Evolutionary conservation across 2,113 vertebrate species (phyloP), one percentile per base, ranked within the genome.

Genomic region (Psettodes erumei): DNA sequence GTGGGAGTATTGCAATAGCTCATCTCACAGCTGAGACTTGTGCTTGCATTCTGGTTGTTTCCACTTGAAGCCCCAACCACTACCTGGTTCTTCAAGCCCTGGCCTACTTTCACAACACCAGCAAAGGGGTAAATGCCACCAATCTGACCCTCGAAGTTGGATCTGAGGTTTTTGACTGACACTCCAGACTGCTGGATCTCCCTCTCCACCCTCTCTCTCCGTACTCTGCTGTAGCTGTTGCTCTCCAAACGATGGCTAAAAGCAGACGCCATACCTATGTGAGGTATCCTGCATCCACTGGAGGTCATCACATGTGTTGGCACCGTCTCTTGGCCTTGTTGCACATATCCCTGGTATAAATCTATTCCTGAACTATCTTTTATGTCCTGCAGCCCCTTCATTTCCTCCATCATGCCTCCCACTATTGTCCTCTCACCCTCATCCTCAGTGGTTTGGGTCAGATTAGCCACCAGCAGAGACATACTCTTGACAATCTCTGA

Each of bases 171-270:
- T 77, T 81, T 87, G 3, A 98, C 97, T 0, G 96, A 97, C 53
- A 99, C 95, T 0, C 97, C 96, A 5, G 91, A 96, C 69, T 96
- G 92, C 25, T 93, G 93, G 67, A 99, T 96, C 91, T 98, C 96
- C 6, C 82, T 90, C 85, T 95, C 93, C 2, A 91, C 94, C 48
- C 79, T 89, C n/a, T 95, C 93, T 45, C 91, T 88, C 38, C 64
- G 87, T 15, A 76, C 18, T 75, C 62, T 40, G 79, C 75, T 71
- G 81, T 50, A 84, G 69, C 76, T 16, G 67, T 83, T 82, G 50
- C 83, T 90, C 61, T 87, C 84, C 23, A 79, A 72, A 0, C 65
- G 90, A 69, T 86, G 86, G 62, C 92, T 91, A 38, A 93, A 94
- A 13, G 92, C 84, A 5, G 92, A 91, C 2, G 86, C 89, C 86